A percentile compares a stretch with the other conserved stretches of the same genome.
Conservation (phyloP, 2,797 vertebrate species). For the Enteromius mattozi region DNA sequence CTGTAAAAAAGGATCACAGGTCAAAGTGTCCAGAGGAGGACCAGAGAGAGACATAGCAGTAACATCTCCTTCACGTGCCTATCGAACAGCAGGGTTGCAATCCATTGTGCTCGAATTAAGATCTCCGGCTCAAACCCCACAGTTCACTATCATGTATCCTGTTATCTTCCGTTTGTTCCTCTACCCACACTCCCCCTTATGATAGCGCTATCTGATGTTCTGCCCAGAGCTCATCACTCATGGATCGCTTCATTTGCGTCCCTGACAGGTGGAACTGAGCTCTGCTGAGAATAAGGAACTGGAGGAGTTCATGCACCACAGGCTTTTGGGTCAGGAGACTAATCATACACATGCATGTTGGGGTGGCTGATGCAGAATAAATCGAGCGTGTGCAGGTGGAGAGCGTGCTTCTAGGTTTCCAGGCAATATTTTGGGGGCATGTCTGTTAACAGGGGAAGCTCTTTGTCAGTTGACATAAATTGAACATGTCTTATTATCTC, state of each 20-base stretch:
- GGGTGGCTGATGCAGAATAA: conserved; percentile 35
- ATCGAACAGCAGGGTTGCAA: conserved; percentile 7
- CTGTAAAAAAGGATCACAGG: background rate
- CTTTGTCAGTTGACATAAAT: conserved; percentile 67
- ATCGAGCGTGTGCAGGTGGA: conserved; percentile 14
- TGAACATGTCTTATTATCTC: conserved; percentile 68
- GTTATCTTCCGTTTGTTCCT: conserved; percentile 16
- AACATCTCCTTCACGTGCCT: background rate
- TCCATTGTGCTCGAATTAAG: conserved; percentile 29
- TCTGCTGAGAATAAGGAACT: conserved; percentile 42
- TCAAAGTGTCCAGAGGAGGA: background rate
- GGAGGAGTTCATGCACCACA: conserved; percentile 25
- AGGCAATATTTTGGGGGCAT: conserved; percentile 58
- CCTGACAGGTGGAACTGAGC: conserved; percentile 45
- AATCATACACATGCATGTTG: conserved; percentile 25
- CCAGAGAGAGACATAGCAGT: conserved; percentile 28
- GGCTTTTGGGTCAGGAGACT: conserved; percentile 29
- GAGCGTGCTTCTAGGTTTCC: conserved; percentile 30
- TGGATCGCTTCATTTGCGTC: conserved; percentile 42
- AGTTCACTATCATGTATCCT: conserved; percentile 25
- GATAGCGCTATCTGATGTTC: conserved; percentile 34
- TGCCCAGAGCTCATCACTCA: conserved; percentile 47
- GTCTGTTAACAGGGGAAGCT: conserved; percentile 60
- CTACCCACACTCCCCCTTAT: background rate
- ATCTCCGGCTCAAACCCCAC: conserved; percentile 12